Evolutionary conservation across 1,140 invertebrate genomes (phyloP).

Genomic region (Aethina tumida): DNA sequence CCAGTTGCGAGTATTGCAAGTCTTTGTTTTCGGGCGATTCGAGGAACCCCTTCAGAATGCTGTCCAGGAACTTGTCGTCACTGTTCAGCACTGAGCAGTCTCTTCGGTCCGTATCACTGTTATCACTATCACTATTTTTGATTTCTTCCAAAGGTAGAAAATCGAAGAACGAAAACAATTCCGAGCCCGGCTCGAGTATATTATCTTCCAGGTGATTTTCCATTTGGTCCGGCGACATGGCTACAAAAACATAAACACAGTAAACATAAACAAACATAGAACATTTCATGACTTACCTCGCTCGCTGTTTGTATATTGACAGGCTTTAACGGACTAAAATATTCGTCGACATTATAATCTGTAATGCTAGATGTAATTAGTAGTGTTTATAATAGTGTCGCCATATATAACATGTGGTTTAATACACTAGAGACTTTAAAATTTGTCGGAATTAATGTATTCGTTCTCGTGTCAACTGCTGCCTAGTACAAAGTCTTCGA

Average conservation of each 20-base stretch:
- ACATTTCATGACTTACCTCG: slow-evolving; percentile 7
- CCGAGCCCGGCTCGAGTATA: slow-evolving; percentile 9
- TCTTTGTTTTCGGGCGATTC: slow-evolving; percentile 4
- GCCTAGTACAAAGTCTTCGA: slow-evolving; percentile 31
- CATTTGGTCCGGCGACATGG: slow-evolving; percentile 1
- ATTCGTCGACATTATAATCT: slow-evolving; percentile 5
- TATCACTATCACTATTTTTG: slow-evolving; percentile 11
- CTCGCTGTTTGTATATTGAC: neutral
- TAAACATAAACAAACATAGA: slow-evolving; percentile 6
- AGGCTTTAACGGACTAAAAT: neutral
- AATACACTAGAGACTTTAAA: slow-evolving; percentile 23
- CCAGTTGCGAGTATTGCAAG: slow-evolving; percentile 9
- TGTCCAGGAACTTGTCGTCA: slow-evolving; percentile 21
- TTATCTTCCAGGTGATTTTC: slow-evolving; percentile 1
- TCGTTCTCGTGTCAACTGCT: slow-evolving; percentile 28
- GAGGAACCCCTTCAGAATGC: slow-evolving; percentile 19
- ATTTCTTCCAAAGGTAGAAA: slow-evolving; percentile 18
- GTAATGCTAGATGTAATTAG: slow-evolving; percentile 10
- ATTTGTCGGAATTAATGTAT: slow-evolving; percentile 21
- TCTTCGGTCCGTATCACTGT: slow-evolving; percentile 3
- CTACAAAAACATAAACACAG: neutral
- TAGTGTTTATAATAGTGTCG: slow-evolving; percentile 11
- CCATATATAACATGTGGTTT: slow-evolving; percentile 26
- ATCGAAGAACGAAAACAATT: slow-evolving; percentile 10
- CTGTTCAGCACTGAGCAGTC: slow-evolving; percentile 15